Conservation (phyloP, 2,888 invertebrate genomes). For the Rhingia rostrata region DNA sequence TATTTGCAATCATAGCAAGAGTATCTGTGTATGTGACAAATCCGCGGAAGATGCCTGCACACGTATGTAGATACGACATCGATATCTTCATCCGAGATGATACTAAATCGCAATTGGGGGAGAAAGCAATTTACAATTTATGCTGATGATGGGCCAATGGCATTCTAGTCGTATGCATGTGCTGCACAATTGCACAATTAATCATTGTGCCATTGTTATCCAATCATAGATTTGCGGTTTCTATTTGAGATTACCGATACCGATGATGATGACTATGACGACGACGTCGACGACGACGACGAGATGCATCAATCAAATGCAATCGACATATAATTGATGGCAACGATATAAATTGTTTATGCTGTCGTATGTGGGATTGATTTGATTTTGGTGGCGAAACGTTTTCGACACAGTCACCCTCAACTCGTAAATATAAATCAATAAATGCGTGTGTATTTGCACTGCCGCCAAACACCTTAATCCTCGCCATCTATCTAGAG, state of each 20-base stretch:
- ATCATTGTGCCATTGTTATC: slow-evolving; percentile 70
- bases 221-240: slow-evolving; percentile 70
- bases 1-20: slow-evolving; percentile 35
- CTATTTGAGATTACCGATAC: slow-evolving; percentile 44
- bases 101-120: slow-evolving; percentile 46
- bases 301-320: slow-evolving; percentile 63
- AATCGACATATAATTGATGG: slow-evolving; percentile 55
- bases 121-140: slow-evolving; percentile 9
- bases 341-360: slow-evolving; percentile 39
- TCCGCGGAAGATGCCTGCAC: slow-evolving; percentile 25
- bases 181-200: slow-evolving; percentile 63
- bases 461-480: too few species aligned
- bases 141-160: slow-evolving; percentile 9
- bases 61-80: not conserved
- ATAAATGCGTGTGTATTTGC: too few species aligned
- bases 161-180: slow-evolving; percentile 50
- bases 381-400: slow-evolving; percentile 12
- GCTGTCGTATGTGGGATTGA: not conserved
- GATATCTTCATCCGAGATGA: slow-evolving; percentile 39
- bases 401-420: not conserved
- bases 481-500: too few species aligned
- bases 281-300: not conserved
- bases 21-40: not conserved
- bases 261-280: too few species aligned
- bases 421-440: too few species aligned